Evolutionary conservation across 1,140 invertebrate species (phyloP).

Genomic region (Caenorhabditis latens): DNA sequence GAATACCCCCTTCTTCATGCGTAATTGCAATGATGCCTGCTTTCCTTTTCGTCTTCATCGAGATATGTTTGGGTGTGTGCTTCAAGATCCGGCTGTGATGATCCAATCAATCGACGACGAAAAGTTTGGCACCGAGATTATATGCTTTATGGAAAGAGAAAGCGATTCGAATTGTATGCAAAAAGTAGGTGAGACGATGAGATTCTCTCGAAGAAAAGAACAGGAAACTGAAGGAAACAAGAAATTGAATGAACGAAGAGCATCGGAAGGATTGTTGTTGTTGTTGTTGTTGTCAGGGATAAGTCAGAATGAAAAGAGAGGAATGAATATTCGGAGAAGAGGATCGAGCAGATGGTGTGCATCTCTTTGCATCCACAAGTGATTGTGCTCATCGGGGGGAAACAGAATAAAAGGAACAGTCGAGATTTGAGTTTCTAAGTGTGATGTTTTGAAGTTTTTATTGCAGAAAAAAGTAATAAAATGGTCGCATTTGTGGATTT

Average conservation of each 20-base stretch:
- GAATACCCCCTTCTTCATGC: slow-evolving; percentile 40
- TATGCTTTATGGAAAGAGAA: slow-evolving; percentile 1
- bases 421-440: too few species aligned
- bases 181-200: slow-evolving; percentile 24
- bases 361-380: slow-evolving; percentile 48
- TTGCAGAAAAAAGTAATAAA: too few species aligned
- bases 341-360: slow-evolving; percentile 3
- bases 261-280: slow-evolving; percentile 2
- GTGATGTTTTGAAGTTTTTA: too few species aligned
- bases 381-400: background rate
- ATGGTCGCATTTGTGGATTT: too few species aligned
- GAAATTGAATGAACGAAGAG: background rate
- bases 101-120: slow-evolving; percentile 31
- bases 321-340: slow-evolving; percentile 31
- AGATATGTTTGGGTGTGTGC: slow-evolving; percentile 41
- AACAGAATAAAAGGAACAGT: background rate
- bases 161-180: background rate
- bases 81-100: slow-evolving; percentile 52
- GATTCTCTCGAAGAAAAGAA: background rate
- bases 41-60: slow-evolving; percentile 52
- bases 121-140: background rate
- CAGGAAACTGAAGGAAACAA: background rate
- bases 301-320: background rate
- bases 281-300: background rate
- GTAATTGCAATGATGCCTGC: slow-evolving; percentile 31